A percentile compares a stretch with the other conserved stretches of the same genome.
phyloP scores from a whole-genome alignment of 1,140 invertebrate species.

The Oppia nitens region DNA sequence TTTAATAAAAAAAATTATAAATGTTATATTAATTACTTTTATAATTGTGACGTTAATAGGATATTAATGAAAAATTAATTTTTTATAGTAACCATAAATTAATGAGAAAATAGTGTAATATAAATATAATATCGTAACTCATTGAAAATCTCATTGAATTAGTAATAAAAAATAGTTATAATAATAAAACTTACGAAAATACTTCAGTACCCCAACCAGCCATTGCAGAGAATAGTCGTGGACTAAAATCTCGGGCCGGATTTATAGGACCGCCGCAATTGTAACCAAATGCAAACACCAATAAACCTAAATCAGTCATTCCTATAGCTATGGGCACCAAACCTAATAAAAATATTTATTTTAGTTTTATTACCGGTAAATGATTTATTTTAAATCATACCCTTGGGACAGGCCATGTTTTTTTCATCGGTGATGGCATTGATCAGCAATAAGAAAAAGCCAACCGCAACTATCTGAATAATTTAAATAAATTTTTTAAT shows the following conservation, averaged over 20 bases:
- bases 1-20: no score
- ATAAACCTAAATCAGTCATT: constrained; percentile 30
- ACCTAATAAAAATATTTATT: constrained; percentile 34
- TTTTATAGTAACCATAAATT: no score
- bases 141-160: no score
- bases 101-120: no score
- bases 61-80: no score
- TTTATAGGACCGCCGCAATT: constrained; percentile 46
- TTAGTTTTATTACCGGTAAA: no score
- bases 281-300: constrained; percentile 36
- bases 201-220: constrained; percentile 37
- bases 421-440: constrained; percentile 35
- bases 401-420: constrained; percentile 32
- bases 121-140: no score
- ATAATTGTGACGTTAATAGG: no score
- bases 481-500: no score
- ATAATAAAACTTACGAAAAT: constrained; percentile 34
- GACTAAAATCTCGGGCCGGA: constrained; percentile 42
- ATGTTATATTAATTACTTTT: no score
- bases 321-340: constrained; percentile 36
- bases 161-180: constrained; percentile 26
- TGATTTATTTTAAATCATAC: not conserved
- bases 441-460: constrained; percentile 33
- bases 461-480: constrained; percentile 37
- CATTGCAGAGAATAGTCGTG: constrained; percentile 37